Percentiles rank a stretch among this genome's conserved stretches.
These are phyloP conservation scores for Bombus difficillimus DNA, from an alignment of 1,140 invertebrate species.

Conservation along the genomic window DNA sequence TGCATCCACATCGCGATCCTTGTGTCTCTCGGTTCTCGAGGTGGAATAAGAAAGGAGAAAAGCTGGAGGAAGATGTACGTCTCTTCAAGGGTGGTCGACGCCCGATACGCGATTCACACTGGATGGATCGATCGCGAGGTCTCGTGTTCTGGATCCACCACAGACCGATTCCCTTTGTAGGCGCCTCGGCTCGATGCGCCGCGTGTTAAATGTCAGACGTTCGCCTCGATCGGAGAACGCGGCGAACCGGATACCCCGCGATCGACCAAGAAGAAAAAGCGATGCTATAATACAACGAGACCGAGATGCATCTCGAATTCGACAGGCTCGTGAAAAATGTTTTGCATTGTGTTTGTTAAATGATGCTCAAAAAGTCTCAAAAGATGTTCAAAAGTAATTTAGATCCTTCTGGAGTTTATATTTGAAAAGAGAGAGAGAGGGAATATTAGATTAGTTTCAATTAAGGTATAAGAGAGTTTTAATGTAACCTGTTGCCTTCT, in stretches of 20 bases:
- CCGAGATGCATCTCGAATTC: not conserved
- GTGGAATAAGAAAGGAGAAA: not conserved
- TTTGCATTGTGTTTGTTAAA: not conserved
- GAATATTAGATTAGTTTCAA: too few relatives aligned
- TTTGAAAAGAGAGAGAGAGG: too few relatives aligned
- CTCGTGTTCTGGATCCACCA: slow-evolving; percentile 19
- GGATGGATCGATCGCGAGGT: slow-evolving; percentile 49
- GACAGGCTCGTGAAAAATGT: not conserved
- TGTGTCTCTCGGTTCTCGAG: not conserved
- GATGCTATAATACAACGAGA: slow-evolving; percentile 4
- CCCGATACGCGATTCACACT: slow-evolving; percentile 43
- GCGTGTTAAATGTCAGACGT: slow-evolving; percentile 45
- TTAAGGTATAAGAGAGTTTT: too few relatives aligned
- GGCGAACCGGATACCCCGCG: slow-evolving; percentile 20
- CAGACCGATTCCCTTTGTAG: slow-evolving; percentile 31
- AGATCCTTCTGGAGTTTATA: too few relatives aligned
- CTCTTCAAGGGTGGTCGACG: slow-evolving; percentile 45
- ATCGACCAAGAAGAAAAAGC: not conserved
- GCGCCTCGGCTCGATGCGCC: slow-evolving; percentile 17
- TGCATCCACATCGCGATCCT: not conserved
- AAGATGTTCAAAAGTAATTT: too few relatives aligned
- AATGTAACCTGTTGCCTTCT: too few relatives aligned
- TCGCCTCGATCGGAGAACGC: slow-evolving; percentile 5
- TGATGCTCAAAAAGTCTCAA: too few relatives aligned
- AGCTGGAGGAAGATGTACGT: slow-evolving; percentile 39